Evolutionary conservation across 2,113 vertebrate species (phyloP).

Genomic region (Psittacula cyanocephala): DNA sequence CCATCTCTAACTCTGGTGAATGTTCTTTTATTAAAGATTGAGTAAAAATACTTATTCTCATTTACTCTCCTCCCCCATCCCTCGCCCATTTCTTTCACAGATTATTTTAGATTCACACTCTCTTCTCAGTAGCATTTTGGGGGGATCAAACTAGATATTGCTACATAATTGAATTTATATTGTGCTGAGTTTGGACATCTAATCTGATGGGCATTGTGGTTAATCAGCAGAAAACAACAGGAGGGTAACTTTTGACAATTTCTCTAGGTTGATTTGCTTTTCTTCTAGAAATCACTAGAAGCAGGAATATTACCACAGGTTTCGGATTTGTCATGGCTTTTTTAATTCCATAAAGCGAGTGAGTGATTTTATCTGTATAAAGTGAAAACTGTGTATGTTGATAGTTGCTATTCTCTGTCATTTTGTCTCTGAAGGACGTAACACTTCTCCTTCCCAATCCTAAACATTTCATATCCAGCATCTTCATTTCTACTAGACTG

Average conservation of each 20-base stretch:
- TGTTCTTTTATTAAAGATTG: background rate
- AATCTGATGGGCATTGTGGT: background rate
- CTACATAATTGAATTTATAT: background rate
- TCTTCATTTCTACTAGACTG: background rate
- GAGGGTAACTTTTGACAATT: background rate
- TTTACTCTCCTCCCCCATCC: rapidly evolving
- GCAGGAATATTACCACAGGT: background rate
- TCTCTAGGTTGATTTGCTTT: background rate
- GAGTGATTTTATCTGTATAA: background rate
- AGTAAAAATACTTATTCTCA: background rate
- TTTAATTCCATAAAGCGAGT: background rate
- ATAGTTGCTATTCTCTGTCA: background rate
- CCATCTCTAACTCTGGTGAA: background rate
- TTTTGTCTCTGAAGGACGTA: background rate
- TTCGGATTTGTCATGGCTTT: background rate
- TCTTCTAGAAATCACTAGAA: background rate
- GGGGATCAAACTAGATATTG: background rate
- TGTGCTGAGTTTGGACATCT: background rate
- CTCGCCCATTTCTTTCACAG: background rate
- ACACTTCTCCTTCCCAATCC: background rate
- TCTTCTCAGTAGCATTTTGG: background rate
- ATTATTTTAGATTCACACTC: background rate
- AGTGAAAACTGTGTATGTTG: background rate
- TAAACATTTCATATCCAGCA: background rate
- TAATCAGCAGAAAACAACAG: background rate